Conservation (phyloP, 1,140 invertebrate species). For the Drosophila burlai region DNA sequence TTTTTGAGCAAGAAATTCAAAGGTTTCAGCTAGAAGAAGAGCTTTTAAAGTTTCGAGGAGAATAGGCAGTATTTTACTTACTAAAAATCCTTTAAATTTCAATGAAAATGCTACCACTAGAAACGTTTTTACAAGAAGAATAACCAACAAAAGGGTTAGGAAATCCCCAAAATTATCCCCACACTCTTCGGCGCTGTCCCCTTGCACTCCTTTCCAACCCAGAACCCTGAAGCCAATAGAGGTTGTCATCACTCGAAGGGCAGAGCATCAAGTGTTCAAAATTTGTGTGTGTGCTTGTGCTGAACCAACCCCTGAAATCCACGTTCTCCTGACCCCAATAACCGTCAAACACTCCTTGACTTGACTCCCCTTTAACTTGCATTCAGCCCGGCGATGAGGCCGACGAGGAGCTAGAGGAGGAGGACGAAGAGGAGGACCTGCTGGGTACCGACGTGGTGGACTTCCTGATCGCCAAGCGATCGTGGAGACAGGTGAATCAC, state of each 20-base stretch:
- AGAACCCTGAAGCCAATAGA: neutral
- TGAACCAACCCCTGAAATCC: constrained; percentile 13
- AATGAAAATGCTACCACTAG: neutral
- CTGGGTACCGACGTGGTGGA: constrained; percentile 66
- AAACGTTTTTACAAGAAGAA: neutral
- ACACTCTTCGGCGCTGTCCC: constrained; percentile 3
- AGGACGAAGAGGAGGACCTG: constrained; percentile 50
- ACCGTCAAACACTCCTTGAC: constrained; percentile 16
- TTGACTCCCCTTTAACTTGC: constrained; percentile 37
- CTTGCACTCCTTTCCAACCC: neutral
- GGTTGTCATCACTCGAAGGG: constrained; percentile 56
- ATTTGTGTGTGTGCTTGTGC: constrained; percentile 15
- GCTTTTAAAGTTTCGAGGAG: neutral
- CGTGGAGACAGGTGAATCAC: constrained; percentile 51
- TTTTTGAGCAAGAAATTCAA: neutral
- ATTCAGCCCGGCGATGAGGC: constrained; percentile 74
- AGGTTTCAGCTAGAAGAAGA: neutral
- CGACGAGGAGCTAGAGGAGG: constrained; percentile 72
- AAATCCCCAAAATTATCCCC: constrained; percentile 15
- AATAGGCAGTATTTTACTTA: neutral
- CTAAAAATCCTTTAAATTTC: no score
- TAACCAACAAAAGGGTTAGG: neutral
- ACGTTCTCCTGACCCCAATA: constrained; percentile 36
- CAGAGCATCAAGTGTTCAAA: constrained; percentile 44
- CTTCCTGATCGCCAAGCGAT: constrained; percentile 64